Evolutionary conservation across 2,113 vertebrate genomes (phyloP).

Genomic region (Picathartes gymnocephalus): DNA sequence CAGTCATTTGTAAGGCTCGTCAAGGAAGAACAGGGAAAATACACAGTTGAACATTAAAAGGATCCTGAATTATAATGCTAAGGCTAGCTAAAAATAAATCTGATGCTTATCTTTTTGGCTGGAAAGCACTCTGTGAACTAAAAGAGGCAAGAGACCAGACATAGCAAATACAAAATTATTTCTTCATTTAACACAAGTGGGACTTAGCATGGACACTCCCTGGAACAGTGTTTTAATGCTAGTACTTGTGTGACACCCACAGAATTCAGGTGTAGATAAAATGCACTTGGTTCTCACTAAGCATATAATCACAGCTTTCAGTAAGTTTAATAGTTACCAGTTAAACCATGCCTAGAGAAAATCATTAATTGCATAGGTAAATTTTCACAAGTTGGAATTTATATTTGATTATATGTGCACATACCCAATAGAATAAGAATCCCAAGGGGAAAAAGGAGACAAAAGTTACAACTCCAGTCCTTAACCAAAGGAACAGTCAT

Average conservation of each 20-base stretch:
- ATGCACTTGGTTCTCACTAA: background rate
- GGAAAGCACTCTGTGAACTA: background rate
- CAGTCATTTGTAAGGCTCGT: background rate
- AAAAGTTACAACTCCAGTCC: background rate
- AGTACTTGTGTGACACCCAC: background rate
- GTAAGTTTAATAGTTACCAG: background rate
- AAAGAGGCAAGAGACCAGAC: background rate
- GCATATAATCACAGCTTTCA: background rate
- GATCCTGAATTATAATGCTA: background rate
- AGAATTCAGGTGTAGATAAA: background rate
- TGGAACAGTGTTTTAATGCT: background rate
- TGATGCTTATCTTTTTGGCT: background rate
- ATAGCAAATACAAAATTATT: background rate
- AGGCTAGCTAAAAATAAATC: constrained; percentile 6
- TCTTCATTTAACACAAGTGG: background rate
- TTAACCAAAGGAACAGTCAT: background rate
- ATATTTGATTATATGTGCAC: background rate
- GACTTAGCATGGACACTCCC: background rate
- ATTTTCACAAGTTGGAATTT: background rate
- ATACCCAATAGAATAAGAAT: background rate
- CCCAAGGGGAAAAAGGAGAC: background rate
- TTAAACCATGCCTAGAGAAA: background rate
- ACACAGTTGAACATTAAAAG: background rate
- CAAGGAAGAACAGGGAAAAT: background rate
- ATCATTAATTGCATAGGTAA: background rate